Evolutionary conservation across 1,140 invertebrate genomes (phyloP).

Genomic region (Halesus radiatus): DNA sequence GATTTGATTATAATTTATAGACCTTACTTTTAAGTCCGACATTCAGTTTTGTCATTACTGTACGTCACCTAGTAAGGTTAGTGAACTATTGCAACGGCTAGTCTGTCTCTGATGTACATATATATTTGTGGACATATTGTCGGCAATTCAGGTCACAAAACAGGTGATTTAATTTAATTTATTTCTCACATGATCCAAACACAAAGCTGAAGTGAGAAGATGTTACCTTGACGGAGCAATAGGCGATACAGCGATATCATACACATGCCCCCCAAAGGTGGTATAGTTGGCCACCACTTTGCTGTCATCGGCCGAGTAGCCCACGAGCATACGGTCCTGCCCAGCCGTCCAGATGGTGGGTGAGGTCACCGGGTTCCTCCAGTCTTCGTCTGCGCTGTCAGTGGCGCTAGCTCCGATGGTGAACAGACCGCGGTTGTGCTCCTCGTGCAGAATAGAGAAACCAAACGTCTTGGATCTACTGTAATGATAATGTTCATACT

Average conservation of each 20-base stretch:
- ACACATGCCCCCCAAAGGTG: slow-evolving; percentile 78
- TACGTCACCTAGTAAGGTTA: too few species aligned
- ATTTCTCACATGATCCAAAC: too few species aligned
- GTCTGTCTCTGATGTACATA: too few species aligned
- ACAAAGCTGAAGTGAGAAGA: background rate
- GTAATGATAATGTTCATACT: background rate
- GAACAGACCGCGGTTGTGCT: slow-evolving; percentile 46
- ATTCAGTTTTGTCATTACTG: too few species aligned
- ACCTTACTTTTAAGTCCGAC: too few species aligned
- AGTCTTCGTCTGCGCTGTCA: background rate
- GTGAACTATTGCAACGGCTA: too few species aligned
- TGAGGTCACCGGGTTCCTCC: background rate
- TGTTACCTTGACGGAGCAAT: slow-evolving; percentile 76
- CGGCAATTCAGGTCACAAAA: too few species aligned
- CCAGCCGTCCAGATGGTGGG: slow-evolving; percentile 72
- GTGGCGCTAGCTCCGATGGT: slow-evolving; percentile 23
- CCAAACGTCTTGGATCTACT: slow-evolving; percentile 37
- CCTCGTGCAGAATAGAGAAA: slow-evolving; percentile 40
- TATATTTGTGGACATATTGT: too few species aligned
- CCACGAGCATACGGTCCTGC: slow-evolving; percentile 76
- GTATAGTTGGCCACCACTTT: slow-evolving; percentile 68
- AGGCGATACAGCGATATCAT: slow-evolving; percentile 76
- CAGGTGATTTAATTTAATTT: too few species aligned
- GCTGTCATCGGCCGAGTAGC: slow-evolving; percentile 66
- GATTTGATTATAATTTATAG: too few species aligned